Evolutionary conservation across 2,113 vertebrate species (phyloP), one percentile per base, ranked within the genome.

Genomic region (Brachionichthys hirsutus): DNA sequence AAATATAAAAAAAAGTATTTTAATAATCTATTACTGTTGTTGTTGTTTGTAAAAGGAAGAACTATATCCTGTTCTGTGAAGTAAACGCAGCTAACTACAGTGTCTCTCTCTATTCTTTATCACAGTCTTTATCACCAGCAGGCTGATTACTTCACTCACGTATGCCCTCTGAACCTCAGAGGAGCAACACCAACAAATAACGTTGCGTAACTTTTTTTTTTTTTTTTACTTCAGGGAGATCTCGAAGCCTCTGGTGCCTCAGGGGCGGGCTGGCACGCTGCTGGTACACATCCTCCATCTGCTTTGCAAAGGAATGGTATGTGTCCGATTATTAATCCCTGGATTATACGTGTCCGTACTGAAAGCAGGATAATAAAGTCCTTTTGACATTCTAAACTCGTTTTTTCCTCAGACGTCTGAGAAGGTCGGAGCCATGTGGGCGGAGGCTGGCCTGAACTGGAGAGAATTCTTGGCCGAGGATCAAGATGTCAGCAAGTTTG

Each of bases 301-400:
- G 58, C 90, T 96, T 17, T 98, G 96, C 88, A 98, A 95, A 86
- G 94, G 86, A 80, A 94, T 97, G 95, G 97, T 92, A 67, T 0
- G 75, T 69, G 34, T 12, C 24, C 19, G 6, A 12, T 17, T n/a
- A n/a, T 19, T 0, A 41, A 34, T 42, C n/a, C 13, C 0, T 20
- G 4, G 1, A 51, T 40, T 4, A 24, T 11, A 7, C n/a, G 16
- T 41, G 13, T 48, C 20, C 19, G 13, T 15, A n/a, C 6, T 15
- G 9, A 46, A 6, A 14, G 6, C 5, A n/a, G 20, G 22, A 2
- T 45, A 0, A 3, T 34, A 20, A 3, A 19, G 12, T 5, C 8
- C 1, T 13, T 13, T 44, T 16, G 8, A 30, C 14, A 15, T 58
- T 53, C 19, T 35, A 30, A 11, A 47, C 5, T 14, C 3, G 34